Evolutionary conservation across 1,140 invertebrate genomes (phyloP), one percentile per base, ranked within the genome.

Genomic region (Lanistes nyassanus): DNA sequence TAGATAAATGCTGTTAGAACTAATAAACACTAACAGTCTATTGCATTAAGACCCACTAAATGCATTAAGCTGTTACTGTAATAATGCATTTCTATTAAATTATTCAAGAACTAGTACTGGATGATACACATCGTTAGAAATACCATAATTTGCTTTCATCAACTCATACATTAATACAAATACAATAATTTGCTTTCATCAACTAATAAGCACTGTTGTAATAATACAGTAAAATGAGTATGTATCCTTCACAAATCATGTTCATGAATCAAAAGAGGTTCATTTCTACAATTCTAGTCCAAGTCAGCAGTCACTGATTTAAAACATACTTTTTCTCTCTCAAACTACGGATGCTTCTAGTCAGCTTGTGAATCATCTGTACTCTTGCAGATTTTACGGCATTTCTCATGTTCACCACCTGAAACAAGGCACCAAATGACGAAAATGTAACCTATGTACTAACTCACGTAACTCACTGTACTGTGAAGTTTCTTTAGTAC

Each of bases 311-410:
- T 47, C 42, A 47, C 42, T 13, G 42, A 2, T 9, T 47, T 47
- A 6, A 47, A 42, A 36, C 70, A 70, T 76, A 74, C 74, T 79
- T 76, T 67, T 79, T 79, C 26, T 56, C 76, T 64, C 75, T 77
- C 42, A 79, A 64, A 31, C 31, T 75, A 19, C 34, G 66, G 26
- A 81, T 80, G 36, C 62, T 39, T 66, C 67, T 70, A 21, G 71
- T 67, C 42, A 81, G 60, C 69, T 81, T 81, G 74, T 78, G 76
- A 70, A 81, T 81, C 7, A 81, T 66, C 56, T 81, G 80, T 13
- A 81, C 80, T 56, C 76, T 77, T 6, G 78, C 69, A 47, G 72
- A n/a, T 67, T 78, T 81, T 4, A 80, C 78, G 6, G 53, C n/a
- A 53, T 55, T 56, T 21, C 80, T 73, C 80, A 81, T 81, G 34